Evolutionary conservation across 2,113 vertebrate genomes (phyloP).

Genomic region (Aegypius monachus): DNA sequence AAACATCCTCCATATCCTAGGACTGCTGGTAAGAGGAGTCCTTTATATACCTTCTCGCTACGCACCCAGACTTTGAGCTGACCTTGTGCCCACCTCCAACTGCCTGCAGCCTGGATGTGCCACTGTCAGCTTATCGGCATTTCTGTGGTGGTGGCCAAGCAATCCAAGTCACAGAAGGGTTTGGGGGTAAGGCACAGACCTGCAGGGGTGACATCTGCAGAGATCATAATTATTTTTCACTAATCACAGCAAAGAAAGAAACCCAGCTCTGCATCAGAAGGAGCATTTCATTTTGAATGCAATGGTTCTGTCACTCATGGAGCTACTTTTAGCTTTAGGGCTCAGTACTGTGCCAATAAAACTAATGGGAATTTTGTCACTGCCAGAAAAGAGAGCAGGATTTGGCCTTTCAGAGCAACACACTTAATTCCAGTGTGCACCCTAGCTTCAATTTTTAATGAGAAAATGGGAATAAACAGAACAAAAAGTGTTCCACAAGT

Average conservation of each 20-base stretch:
- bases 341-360: background rate
- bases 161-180: background rate
- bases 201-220: background rate
- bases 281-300: background rate
- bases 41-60: background rate
- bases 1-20: background rate
- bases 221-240: background rate
- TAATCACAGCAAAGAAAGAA: background rate
- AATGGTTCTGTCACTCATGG: background rate
- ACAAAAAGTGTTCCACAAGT: background rate
- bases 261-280: background rate
- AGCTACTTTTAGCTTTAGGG: conserved; percentile 29
- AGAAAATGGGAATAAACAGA: conserved; percentile 11
- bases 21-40: background rate
- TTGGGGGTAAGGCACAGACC: background rate
- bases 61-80: background rate
- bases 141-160: background rate
- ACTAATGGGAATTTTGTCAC: conserved; percentile 4
- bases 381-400: background rate
- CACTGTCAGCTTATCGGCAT: background rate
- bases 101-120: background rate
- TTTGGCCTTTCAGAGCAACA: background rate
- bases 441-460: conserved; percentile 43
- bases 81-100: background rate
- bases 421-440: background rate